Conservation (phyloP, 2,888 invertebrate genomes). For the Artemia sinica region DNA sequence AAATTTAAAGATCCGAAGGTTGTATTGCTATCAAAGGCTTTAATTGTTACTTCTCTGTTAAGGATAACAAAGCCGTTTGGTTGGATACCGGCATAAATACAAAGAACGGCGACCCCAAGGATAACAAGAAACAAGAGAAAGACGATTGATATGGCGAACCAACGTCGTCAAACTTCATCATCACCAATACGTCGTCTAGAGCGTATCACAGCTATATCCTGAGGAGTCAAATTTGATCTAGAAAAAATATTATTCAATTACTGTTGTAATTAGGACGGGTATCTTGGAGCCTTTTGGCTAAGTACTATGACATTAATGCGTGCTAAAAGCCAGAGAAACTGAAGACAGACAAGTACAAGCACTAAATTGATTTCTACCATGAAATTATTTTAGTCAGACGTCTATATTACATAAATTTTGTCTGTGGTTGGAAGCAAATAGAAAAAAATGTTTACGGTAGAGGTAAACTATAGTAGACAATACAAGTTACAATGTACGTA, state of each 20-base stretch:
- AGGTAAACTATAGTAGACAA: too few species aligned
- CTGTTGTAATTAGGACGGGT: constrained; percentile 23
- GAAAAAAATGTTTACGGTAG: too few species aligned
- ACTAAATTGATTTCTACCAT: too few species aligned
- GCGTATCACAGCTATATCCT: constrained; percentile 29
- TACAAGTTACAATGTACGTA: too few species aligned
- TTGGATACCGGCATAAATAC: constrained; percentile 41
- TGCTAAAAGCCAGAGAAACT: too few species aligned
- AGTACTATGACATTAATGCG: constrained; percentile 12
- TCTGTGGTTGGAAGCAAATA: too few species aligned
- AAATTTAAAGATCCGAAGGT: neutral
- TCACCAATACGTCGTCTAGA: constrained; percentile 28
- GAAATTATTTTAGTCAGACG: too few species aligned
- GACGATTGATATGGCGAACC: constrained; percentile 40
- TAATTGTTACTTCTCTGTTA: constrained; percentile 28
- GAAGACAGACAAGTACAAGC: too few species aligned
- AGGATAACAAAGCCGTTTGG: constrained; percentile 37
- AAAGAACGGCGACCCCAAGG: constrained; percentile 38
- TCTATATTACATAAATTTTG: too few species aligned
- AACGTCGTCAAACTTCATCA: constrained; percentile 37
- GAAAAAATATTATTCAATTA: constrained; percentile 1
- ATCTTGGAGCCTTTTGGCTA: constrained; percentile 24
- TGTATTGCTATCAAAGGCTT: constrained; percentile 21
- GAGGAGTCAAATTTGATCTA: constrained; percentile 17
- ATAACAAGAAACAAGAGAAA: constrained; percentile 40